These are phyloP conservation scores for Eilema griseolum DNA, from an alignment of 2,888 invertebrate species.

Conservation along the genomic window DNA sequence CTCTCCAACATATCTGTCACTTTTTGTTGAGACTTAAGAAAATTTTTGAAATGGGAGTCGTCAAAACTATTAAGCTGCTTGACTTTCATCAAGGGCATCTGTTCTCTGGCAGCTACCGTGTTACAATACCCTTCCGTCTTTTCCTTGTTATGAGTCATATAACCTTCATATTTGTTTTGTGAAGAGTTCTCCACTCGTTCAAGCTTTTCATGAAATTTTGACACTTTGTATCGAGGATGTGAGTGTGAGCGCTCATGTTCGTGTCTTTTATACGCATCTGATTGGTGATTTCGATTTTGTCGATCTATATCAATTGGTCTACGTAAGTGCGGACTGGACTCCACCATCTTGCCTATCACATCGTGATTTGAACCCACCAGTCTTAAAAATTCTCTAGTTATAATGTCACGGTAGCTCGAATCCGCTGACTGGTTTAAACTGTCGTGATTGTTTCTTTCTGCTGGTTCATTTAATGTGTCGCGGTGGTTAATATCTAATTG, in stretches of 20 bases:
- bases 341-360: constrained; percentile 9
- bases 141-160: constrained; percentile 17
- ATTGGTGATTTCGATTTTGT: constrained; percentile 8
- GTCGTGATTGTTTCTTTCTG: not conserved
- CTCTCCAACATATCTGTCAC: constrained; percentile 77
- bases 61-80: constrained; percentile 59
- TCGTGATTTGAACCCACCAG: constrained; percentile 13
- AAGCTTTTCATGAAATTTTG: constrained; percentile 66
- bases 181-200: constrained; percentile 37
- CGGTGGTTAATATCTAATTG: not conserved
- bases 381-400: constrained; percentile 13
- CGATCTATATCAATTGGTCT: constrained; percentile 9
- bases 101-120: constrained; percentile 63
- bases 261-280: constrained; percentile 16
- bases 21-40: constrained; percentile 76
- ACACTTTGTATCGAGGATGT: constrained; percentile 32
- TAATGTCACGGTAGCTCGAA: constrained; percentile 11
- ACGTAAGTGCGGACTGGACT: not conserved
- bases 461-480: not conserved
- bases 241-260: constrained; percentile 27
- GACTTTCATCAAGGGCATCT: constrained; percentile 59
- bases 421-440: constrained; percentile 1
- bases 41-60: constrained; percentile 71
- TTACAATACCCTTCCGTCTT: constrained; percentile 47
- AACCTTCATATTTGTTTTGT: constrained; percentile 53